Conservation (phyloP, 2,113 vertebrate genomes). For the Pantherophis guttatus region DNA sequence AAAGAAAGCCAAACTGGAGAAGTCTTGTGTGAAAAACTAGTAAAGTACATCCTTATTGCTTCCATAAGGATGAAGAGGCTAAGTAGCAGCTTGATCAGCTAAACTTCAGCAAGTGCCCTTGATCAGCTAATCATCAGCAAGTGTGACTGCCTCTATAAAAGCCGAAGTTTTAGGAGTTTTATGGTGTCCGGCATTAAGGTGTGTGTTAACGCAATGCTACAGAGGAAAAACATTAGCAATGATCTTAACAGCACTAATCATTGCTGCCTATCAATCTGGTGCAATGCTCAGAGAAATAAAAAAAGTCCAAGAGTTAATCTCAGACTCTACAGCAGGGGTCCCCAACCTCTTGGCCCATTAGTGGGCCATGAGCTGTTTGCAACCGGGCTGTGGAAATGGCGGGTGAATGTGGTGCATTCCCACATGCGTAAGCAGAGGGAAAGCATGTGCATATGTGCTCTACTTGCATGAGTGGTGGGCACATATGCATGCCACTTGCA, state of each 20-base stretch:
- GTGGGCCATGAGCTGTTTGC: too few species aligned
- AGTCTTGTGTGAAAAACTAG: background rate
- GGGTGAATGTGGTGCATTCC: too few species aligned
- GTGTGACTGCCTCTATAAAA: background rate
- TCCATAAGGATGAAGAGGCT: background rate
- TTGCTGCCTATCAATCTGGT: background rate
- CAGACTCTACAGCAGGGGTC: background rate
- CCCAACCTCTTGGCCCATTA: too few species aligned
- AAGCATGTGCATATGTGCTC: too few species aligned
- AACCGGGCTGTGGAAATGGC: too few species aligned
- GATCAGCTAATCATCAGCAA: background rate
- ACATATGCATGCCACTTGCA: too few species aligned
- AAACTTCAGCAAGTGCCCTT: background rate
- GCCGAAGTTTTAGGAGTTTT: background rate
- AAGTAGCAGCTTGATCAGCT: background rate
- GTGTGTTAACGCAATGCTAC: background rate
- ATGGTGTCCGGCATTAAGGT: background rate
- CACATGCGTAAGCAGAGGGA: too few species aligned
- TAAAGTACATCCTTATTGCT: background rate
- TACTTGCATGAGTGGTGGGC: too few species aligned
- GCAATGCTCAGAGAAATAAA: background rate
- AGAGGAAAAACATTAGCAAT: background rate
- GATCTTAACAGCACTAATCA: background rate
- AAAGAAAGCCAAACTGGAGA: background rate
- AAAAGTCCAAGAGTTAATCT: background rate